phyloP scores from a whole-genome alignment of 2,888 invertebrate species.

The Conops quadrifasciatus region DNA sequence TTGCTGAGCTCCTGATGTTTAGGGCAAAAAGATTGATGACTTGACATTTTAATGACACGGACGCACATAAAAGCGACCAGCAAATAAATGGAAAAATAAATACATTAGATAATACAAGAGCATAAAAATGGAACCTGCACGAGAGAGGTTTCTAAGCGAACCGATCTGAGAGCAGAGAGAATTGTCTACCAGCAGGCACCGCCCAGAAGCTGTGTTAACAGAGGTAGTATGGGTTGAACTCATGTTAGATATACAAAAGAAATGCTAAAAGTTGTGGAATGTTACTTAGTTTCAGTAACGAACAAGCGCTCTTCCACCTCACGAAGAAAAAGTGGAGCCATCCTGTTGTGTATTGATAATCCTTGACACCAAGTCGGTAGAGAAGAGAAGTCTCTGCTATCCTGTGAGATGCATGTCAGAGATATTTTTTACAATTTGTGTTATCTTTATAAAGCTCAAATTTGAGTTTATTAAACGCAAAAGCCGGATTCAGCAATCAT shows the following conservation, averaged over 20 bases:
- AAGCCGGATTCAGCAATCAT: background rate
- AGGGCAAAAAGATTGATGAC: constrained; percentile 65
- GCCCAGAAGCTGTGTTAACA: too few species aligned
- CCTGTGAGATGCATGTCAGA: constrained; percentile 4
- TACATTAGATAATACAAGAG: background rate
- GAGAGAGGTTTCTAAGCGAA: background rate
- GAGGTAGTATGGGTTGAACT: too few species aligned
- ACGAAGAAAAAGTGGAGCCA: too few species aligned
- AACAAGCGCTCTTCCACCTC: too few species aligned
- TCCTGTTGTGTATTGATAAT: too few species aligned
- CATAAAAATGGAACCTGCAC: background rate
- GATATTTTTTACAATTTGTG: background rate
- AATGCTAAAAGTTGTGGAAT: too few species aligned
- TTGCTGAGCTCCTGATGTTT: constrained; percentile 61
- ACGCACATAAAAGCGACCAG: constrained; percentile 49
- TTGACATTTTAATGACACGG: constrained; percentile 65
- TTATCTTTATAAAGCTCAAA: background rate
- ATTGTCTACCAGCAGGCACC: background rate
- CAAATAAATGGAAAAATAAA: background rate
- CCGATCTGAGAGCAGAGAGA: background rate
- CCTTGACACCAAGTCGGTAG: too few species aligned
- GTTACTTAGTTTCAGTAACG: too few species aligned
- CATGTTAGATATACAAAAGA: too few species aligned
- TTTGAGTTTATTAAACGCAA: background rate
- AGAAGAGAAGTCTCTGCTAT: background rate